Evolutionary conservation across 1,140 invertebrate genomes (phyloP).

Genomic region (Pectinophora gossypiella): DNA sequence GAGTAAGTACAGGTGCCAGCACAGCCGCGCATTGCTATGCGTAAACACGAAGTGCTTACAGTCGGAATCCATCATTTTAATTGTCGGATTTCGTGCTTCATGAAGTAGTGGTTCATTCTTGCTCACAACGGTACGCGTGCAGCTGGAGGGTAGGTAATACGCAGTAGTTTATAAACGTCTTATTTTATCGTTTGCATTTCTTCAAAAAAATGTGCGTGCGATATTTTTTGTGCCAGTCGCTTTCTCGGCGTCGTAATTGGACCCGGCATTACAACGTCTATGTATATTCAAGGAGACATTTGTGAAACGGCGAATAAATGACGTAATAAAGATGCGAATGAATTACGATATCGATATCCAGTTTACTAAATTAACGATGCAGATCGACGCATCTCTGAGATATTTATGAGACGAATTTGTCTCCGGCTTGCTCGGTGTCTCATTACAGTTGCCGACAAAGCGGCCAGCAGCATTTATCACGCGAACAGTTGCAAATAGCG

Average conservation of each 20-base stretch:
- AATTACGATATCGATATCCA: constrained; percentile 58
- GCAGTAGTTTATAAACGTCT: not conserved
- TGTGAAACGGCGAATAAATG: constrained; percentile 30
- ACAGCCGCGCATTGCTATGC: constrained; percentile 13
- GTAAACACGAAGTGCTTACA: constrained; percentile 13
- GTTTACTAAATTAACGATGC: constrained; percentile 58
- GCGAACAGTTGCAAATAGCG: constrained; percentile 51
- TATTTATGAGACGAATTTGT: constrained; percentile 69
- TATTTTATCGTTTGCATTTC: not conserved
- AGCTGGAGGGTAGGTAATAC: not conserved
- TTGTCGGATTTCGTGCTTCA: constrained; percentile 17
- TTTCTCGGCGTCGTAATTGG: not conserved
- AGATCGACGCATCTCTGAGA: constrained; percentile 52
- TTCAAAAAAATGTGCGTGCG: too few relatives aligned
- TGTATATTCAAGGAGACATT: constrained; percentile 7
- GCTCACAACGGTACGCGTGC: not conserved
- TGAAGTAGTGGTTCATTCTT: too few relatives aligned
- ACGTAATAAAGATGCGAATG: constrained; percentile 53
- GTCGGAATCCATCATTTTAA: constrained; percentile 21
- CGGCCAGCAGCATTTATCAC: constrained; percentile 47
- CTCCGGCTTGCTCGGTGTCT: constrained; percentile 44
- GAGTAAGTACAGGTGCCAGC: constrained; percentile 32
- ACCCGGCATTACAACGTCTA: not conserved
- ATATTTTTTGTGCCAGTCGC: too few relatives aligned
- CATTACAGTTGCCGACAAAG: constrained; percentile 66